These are phyloP conservation scores for Belgica antarctica DNA, from an alignment of 2,888 invertebrate genomes.

Conservation along the genomic window DNA sequence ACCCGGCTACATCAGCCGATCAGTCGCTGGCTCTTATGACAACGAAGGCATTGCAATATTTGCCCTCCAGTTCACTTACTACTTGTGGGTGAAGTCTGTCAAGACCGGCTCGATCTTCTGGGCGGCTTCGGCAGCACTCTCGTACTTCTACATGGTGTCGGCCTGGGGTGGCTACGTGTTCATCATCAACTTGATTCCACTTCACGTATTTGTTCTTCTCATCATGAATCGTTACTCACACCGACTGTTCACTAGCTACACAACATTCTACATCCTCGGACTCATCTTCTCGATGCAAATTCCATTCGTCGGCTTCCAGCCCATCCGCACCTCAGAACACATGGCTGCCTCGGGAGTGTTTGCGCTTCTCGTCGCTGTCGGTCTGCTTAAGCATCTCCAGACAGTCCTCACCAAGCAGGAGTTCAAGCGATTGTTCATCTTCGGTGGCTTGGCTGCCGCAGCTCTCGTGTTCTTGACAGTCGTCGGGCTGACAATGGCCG, in stretches of 20 bases:
- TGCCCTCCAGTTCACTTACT: constrained; percentile 97
- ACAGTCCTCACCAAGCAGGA: constrained; percentile 82
- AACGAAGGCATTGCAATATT: constrained; percentile 99
- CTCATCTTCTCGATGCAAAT: constrained; percentile 96
- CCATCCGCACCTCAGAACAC: constrained; percentile 97
- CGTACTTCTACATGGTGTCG: constrained; percentile 99
- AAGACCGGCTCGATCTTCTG: constrained; percentile 97
- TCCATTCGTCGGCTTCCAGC: constrained; percentile 95
- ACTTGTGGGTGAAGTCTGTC: constrained; percentile 95
- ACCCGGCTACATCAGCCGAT: constrained; percentile 97
- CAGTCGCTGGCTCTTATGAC: constrained; percentile 98
- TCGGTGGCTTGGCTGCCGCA: constrained; percentile 75
- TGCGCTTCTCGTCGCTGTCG: constrained; percentile 86
- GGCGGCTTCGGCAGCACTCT: constrained; percentile 89
- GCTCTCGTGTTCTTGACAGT: constrained; percentile 78
- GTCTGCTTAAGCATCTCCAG: constrained; percentile 81
- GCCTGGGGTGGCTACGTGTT: constrained; percentile 99
- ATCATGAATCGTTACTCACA: constrained; percentile 94
- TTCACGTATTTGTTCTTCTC: constrained; percentile 92
- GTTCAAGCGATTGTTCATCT: constrained; percentile 80
- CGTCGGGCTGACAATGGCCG: constrained; percentile 86
- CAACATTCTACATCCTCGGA: constrained; percentile 95
- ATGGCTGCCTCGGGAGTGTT: constrained; percentile 99
- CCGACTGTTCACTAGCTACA: constrained; percentile 90
- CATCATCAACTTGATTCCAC: constrained; percentile 97